Conservation (phyloP, 2,888 invertebrate species). For the Seira ritae region DNA sequence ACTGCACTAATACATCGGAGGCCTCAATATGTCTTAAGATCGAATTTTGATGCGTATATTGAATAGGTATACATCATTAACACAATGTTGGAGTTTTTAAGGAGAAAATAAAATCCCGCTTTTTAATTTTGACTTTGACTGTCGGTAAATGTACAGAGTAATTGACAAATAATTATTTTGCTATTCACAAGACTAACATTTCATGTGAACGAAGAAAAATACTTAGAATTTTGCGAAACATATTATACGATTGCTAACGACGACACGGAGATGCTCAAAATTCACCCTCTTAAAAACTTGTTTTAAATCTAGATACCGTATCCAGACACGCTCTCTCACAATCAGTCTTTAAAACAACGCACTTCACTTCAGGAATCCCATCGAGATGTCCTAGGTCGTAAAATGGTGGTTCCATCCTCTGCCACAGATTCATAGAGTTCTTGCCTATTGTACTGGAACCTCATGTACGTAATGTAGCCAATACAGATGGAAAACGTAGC, state of each 20-base stretch:
- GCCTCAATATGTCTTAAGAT: no score
- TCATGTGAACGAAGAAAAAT: no score
- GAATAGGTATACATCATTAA: neutral
- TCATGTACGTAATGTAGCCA: conserved; percentile 90
- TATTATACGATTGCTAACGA: no score
- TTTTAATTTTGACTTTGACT: neutral
- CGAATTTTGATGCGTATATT: neutral
- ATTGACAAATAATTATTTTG: no score
- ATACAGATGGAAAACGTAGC: conserved; percentile 84
- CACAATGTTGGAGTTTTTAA: neutral
- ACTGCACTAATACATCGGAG: no score
- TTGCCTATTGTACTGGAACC: conserved; percentile 83
- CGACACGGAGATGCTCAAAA: no score
- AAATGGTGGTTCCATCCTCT: conserved; percentile 81
- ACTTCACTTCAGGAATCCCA: conserved; percentile 75
- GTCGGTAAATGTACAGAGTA: neutral
- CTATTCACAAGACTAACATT: no score
- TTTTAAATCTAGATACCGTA: no score
- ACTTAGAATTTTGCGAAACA: no score
- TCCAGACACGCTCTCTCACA: neutral
- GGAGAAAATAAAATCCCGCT: neutral
- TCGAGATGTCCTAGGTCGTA: conserved; percentile 75
- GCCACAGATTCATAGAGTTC: conserved; percentile 88
- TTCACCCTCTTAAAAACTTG: no score
- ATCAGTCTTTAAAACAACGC: neutral